Conservation (phyloP, 2,797 vertebrate species). For the Adrianichthys oophorus region DNA sequence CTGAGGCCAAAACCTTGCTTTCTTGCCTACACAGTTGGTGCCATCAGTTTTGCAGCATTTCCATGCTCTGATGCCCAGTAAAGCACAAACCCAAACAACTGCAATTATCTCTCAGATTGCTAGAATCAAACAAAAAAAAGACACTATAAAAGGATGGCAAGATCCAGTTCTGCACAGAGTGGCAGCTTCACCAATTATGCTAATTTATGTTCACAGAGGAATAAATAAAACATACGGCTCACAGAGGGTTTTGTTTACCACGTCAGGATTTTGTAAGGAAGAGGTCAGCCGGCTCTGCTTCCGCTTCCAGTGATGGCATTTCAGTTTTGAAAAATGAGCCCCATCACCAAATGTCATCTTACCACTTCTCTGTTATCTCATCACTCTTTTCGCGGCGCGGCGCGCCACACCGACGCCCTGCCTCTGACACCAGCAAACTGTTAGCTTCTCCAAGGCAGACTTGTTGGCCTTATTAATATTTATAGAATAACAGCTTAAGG, state of each 20-base stretch:
- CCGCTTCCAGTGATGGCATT: conserved; percentile 50
- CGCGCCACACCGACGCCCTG: conserved; percentile 70
- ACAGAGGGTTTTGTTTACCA: conserved; percentile 25
- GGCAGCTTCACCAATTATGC: not conserved
- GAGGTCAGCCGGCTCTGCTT: conserved; percentile 49
- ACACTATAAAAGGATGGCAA: not conserved
- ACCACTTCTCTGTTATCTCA: conserved; percentile 65
- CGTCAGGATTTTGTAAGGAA: conserved; percentile 19
- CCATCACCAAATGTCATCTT: conserved; percentile 72
- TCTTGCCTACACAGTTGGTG: conserved; percentile 21
- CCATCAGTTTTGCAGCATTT: conserved; percentile 30
- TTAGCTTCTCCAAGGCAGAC: conserved; percentile 78
- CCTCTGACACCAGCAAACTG: conserved; percentile 71
- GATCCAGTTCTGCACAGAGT: not conserved
- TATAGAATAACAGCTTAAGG: conserved; percentile 81
- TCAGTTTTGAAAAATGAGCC: conserved; percentile 66
- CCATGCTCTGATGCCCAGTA: not conserved
- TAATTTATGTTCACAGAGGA: conserved; percentile 1
- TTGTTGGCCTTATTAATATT: conserved; percentile 80
- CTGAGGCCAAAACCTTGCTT: conserved; percentile 33
- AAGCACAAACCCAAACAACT: no score
- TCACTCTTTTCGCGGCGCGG: conserved; percentile 71
- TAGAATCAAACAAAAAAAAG: not conserved
- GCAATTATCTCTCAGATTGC: no score
- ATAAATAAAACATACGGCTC: conserved; percentile 4